Conservation (phyloP, 2,797 vertebrate species). For the Heliangelus exortis region DNA sequence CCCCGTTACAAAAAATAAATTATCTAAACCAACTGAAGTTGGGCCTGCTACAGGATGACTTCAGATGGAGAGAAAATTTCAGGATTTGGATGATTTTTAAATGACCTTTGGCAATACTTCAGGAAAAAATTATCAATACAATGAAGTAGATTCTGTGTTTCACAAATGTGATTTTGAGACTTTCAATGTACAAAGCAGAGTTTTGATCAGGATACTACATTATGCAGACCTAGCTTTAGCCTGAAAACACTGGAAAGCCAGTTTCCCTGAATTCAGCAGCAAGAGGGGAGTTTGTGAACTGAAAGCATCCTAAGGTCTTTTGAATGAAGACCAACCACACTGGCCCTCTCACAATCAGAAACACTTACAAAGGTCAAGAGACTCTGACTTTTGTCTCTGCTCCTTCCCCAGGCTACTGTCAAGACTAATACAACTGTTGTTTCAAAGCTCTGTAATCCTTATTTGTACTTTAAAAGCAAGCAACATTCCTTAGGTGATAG, state of each 20-base stretch:
- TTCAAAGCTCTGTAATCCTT: not conserved
- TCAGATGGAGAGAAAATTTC: not conserved
- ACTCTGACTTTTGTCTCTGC: not conserved
- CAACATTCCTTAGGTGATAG: not conserved
- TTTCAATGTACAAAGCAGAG: not conserved
- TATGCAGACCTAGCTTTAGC: not conserved
- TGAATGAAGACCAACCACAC: not conserved
- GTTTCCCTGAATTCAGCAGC: not conserved
- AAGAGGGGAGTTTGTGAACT: not conserved
- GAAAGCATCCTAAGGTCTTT: not conserved
- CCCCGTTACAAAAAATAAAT: not conserved
- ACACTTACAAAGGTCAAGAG: constrained; percentile 33
- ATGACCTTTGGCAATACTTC: not conserved
- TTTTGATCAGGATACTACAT: not conserved
- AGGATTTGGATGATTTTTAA: not conserved
- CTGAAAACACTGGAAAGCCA: not conserved
- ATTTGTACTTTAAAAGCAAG: not conserved
- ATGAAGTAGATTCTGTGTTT: not conserved
- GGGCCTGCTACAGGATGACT: not conserved
- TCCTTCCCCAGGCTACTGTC: constrained; percentile 2
- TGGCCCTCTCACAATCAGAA: not conserved
- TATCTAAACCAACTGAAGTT: not conserved
- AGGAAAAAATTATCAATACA: not conserved
- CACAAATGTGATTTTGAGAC: not conserved
- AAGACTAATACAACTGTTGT: not conserved